A percentile compares a stretch with the other conserved stretches of the same genome.
phyloP scores from a whole-genome alignment of 2,113 vertebrate genomes.

The Perccottus glenii region DNA sequence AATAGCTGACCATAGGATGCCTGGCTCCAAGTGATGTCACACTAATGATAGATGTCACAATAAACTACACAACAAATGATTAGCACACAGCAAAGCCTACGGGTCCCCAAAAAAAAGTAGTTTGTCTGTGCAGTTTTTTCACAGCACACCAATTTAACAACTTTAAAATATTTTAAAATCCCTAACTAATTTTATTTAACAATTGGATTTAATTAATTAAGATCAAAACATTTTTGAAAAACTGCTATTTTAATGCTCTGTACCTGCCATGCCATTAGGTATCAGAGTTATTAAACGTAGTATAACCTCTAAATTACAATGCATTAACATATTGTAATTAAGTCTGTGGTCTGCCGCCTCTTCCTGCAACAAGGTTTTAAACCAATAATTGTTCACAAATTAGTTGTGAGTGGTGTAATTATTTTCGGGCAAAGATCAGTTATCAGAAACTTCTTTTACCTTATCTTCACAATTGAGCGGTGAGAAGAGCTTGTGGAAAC shows the following conservation, averaged over 20 bases:
- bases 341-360: slow-evolving; percentile 4
- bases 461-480: slow-evolving; percentile 52
- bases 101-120: too few relatives aligned
- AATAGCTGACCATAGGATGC: background rate
- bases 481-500: slow-evolving; percentile 26
- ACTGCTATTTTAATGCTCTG: background rate
- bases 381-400: slow-evolving; percentile 64
- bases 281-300: background rate
- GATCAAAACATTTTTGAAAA: too few relatives aligned
- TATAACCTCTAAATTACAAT: slow-evolving; percentile 1
- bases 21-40: background rate
- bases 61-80: too few relatives aligned
- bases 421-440: slow-evolving; percentile 74
- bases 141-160: too few relatives aligned
- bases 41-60: too few relatives aligned
- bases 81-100: too few relatives aligned
- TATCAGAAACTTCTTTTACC: slow-evolving; percentile 76
- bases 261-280: background rate
- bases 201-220: background rate
- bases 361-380: slow-evolving; percentile 39
- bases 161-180: too few relatives aligned
- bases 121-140: too few relatives aligned
- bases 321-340: slow-evolving; percentile 12
- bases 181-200: too few relatives aligned
- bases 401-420: slow-evolving; percentile 61